Evolutionary conservation across 2,888 invertebrate genomes (phyloP), one percentile per base, ranked within the genome.

Genomic region (Didymodactylos carnosus): DNA sequence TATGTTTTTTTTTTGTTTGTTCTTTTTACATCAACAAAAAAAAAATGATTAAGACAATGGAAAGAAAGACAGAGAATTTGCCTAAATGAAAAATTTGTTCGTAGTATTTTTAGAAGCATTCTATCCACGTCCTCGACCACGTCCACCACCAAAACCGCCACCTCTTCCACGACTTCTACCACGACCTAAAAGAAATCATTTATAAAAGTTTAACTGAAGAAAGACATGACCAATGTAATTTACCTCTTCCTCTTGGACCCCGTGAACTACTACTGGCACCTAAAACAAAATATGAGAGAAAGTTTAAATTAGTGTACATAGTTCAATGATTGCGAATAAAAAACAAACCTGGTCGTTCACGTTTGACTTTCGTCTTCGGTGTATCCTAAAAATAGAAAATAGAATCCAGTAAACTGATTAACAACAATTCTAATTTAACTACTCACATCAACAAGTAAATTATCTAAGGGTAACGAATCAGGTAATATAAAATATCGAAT

Each of bases 401-500:
- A n/a, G n/a, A n/a, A n/a, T n/a, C n/a, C n/a, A n/a, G n/a, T n/a
- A n/a, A n/a, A n/a, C n/a, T n/a, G n/a, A n/a, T n/a, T n/a, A n/a
- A n/a, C n/a, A n/a, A n/a, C n/a, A n/a, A n/a, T n/a, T n/a, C n/a
- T n/a, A n/a, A n/a, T n/a, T n/a, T n/a, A n/a, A n/a, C n/a, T n/a
- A n/a, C n/a, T n/a, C n/a, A n/a, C n/a, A 81, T 97, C 95, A 78
- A 95, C 91, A 39, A 98, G 86, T 72, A 98, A 85, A 0, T 94
- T 95, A 86, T 99, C 98, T 77, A 98, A 84, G 0, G 98, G 94
- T 78, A 98, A 86, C 81, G 94, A 91, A 85, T 99, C 98, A 0
- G 98, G 97, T 49, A 98, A 86, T 79, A 98, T 90, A 82, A 90
- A 97, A 83, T 98, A 98, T 76, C 83, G 78, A 72, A 84, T 83